Base-by-base conservation (phyloP, 64 coral and sea anemone genomes). In the Dendronephthya gigantea region DNA sequence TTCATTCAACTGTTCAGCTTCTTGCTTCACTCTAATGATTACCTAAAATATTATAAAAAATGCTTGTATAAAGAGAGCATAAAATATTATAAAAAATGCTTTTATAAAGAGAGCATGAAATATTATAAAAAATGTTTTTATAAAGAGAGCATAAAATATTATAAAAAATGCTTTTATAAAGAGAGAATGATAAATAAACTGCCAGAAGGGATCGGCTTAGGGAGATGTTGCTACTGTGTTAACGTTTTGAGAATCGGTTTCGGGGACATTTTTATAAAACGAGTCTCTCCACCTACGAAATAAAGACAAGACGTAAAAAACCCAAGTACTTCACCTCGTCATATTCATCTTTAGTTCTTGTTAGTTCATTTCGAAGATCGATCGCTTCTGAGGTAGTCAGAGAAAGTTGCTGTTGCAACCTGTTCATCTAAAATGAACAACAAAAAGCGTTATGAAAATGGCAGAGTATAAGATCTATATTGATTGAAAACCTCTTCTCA, bases 281-380 rank as follows among this genome's bases (percentile, higher is more conserved):
- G n/a, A n/a, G n/a, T n/a, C n/a, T n/a, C n/a, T n/a, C n/a, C n/a
- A n/a, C n/a, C n/a, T n/a, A n/a, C n/a, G n/a, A n/a, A n/a, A n/a
- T n/a, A n/a, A n/a, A n/a, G n/a, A n/a, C n/a, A n/a, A n/a, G n/a
- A n/a, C n/a, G n/a, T n/a, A n/a, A n/a, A n/a, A n/a, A n/a, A n/a
- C n/a, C n/a, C n/a, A n/a, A n/a, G n/a, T n/a, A n/a, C n/a, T 35
- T 0, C 36, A 79, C 72, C 31, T 79, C 72, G 22, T 79, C 72
- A 39, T 79, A 79, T 34, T 79, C 72, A 34, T 79, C 36, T 39
- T 79, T 79, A 29, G 72, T 79, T 79, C 29, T 79, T 79, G 72
- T 39, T 29, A 79, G 17, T 39, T 79, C 72, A 79, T 79, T 79
- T 9, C 72, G 32, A 79, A 79, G 72, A 79, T 79, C 36, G 15